Base-by-base conservation (phyloP, 2,888 invertebrate species). In the Tricholauxania praeusta region DNA sequence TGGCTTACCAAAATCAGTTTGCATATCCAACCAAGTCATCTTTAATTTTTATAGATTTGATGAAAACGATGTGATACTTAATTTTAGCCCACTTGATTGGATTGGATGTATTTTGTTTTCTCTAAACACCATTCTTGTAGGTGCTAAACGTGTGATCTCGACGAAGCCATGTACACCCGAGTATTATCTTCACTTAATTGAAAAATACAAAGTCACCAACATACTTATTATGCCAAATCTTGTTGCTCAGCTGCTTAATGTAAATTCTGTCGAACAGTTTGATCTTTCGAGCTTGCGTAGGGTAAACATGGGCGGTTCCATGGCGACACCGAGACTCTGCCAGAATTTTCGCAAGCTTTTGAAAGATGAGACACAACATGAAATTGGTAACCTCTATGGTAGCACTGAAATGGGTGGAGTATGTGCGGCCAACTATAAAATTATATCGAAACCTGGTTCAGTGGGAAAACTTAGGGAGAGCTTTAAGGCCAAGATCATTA, bases 1-100 rank as follows among this genome's bases (percentile, higher is more conserved):
- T 0, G 84, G 83, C 6, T 12, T 79, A 22, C 80, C 82, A 28
- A 84, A 84, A 67, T 81, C 80, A 49, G 80, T 82, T 48, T 77
- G 78, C 39, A 57, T 82, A 12, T 75, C 79, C 12, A 80, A 80
- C 59, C 51, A 76, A 48, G 19, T 12, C 32, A 2, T 57, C 1
- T n/a, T 71, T 1, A 22, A 12, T 17, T 63, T 82, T 48, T 80
- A 82, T 8, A 82, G 49, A 2, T 28, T 69, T 6, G 2, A 79
- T 2, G 81, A 80, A 0, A 78, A 80, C 67, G 82, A 84, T 65
- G 79, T 82, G 6, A 12, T 79, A 60, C 74, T 83, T 0, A 79
- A 81, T 1, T 84, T 81, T 65, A 82, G 83, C 75, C 80, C 82
- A 22, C 78, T 84, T 15, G 84, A 84, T 72, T 84, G 84, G 84